phyloP scores from a whole-genome alignment of 2,113 vertebrate genomes.

The Sinocyclocheilus rhinocerous region DNA sequence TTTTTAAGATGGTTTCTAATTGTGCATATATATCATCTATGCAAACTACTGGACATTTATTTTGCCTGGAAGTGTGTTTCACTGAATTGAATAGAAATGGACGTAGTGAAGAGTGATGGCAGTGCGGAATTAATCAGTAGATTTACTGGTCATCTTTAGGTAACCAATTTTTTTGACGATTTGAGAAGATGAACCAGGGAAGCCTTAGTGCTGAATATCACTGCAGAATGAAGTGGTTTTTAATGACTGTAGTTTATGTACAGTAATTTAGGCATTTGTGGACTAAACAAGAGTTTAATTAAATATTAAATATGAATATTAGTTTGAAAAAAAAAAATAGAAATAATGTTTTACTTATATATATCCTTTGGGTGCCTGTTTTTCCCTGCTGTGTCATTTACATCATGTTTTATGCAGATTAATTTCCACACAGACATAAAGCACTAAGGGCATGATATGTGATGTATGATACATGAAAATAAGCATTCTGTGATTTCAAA shows the following conservation, averaged over 20 bases:
- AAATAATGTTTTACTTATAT: not conserved
- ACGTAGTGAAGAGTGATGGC: not conserved
- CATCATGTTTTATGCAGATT: not conserved
- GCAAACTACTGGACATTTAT: not conserved
- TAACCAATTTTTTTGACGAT: not conserved
- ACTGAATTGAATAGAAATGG: not conserved
- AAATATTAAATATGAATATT: not conserved
- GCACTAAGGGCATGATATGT: not conserved
- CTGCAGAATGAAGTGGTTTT: not conserved
- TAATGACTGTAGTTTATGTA: not conserved
- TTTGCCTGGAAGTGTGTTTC: not conserved
- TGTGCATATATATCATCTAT: conserved; percentile 12
- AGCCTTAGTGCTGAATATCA: not conserved
- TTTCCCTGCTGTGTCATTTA: not conserved
- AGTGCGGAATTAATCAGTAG: not conserved
- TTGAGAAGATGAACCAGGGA: not conserved
- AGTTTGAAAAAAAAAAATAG: not conserved
- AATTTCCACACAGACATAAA: not conserved
- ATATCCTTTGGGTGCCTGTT: not conserved
- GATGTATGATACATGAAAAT: not conserved
- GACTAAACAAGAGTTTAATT: not conserved
- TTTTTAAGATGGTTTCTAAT: conserved; percentile 7
- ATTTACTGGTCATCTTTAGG: not conserved
- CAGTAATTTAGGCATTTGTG: not conserved
- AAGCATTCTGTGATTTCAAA: not conserved